Base-by-base conservation (phyloP, 2,113 vertebrate species). In the Paracanthobrama guichenoti region DNA sequence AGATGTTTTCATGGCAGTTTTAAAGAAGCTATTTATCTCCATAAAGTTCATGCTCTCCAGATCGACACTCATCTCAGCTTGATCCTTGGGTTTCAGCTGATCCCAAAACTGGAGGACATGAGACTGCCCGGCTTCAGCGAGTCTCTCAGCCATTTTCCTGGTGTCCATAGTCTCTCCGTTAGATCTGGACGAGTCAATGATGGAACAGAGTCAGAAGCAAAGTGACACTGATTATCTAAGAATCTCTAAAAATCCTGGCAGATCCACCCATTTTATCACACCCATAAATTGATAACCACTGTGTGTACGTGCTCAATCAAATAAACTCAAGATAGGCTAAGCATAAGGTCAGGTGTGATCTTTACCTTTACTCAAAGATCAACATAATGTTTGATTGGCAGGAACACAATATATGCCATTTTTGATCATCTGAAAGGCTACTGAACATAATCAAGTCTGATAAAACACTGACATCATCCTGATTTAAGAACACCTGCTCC, bases 91-190 rank as follows among this genome's bases (percentile, higher is more conserved):
- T 42, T 85, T 91, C 88, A 99, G 89, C 66, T 96, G 93, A 0
- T 91, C 84, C 96, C 95, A 98, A 89, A 97, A 99, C 73, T 91
- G 94, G 22, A 97, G 90, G 39, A 97, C 91, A 46, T 99, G 97
- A 57, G 90, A 93, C 90, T 99, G 97, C 4, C 92, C 94, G 0
- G 94, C 94, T 26, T 89, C 86, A 9, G 92, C 87, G 91, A 97
- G 85, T 82, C 84, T 92, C 74, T 88, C 42, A 22, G 39, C 62
- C 28, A 96, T 92, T 82, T 69, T 89, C 8, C 48, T 16, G 14
- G 9, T 79, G 79, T 89, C 79, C 88, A 89, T 86, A 74, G 50
- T 84, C 24, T 35, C 53, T 22, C 44, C 16, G n/a, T 26, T 28
- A 78, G 35, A 78, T 84, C 86, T 87, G 79, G 59, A 85, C 31